phyloP scores from a whole-genome alignment of 2,888 invertebrate species.

The Tetheella fluctuosa region DNA sequence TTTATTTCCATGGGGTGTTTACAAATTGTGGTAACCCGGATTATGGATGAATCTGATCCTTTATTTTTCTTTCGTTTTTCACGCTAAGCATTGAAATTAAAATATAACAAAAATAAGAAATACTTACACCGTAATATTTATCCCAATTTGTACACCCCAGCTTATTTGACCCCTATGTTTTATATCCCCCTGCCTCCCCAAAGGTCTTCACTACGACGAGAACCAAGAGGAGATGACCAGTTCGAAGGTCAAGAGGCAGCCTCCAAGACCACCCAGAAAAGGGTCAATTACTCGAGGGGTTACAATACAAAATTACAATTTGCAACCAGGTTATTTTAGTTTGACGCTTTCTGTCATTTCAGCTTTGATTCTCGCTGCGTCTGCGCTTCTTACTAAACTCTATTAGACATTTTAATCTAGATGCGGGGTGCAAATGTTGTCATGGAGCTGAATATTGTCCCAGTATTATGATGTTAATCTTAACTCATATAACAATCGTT shows the following conservation, averaged over 20 bases:
- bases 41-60: too few relatives aligned
- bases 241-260: constrained; percentile 81
- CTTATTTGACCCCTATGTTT: constrained; percentile 33
- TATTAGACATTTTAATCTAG: not conserved
- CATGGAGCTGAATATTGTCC: not conserved
- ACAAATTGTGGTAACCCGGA: not conserved
- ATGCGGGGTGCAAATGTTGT: not conserved
- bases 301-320: constrained; percentile 69
- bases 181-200: constrained; percentile 38
- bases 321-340: constrained; percentile 64
- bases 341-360: constrained; percentile 17
- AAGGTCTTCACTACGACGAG: constrained; percentile 95
- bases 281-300: constrained; percentile 87
- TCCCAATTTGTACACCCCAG: constrained; percentile 9
- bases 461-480: not conserved
- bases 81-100: too few relatives aligned
- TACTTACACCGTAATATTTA: not conserved
- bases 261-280: constrained; percentile 90
- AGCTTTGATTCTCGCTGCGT: constrained; percentile 12
- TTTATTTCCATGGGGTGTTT: not conserved
- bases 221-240: constrained; percentile 73
- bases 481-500: not conserved
- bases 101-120: too few relatives aligned
- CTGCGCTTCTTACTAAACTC: not conserved
- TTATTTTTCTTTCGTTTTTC: too few relatives aligned